These are phyloP conservation scores for Salvelinus namaycush DNA, from an alignment of 2,113 vertebrate genomes.

Conservation along the genomic window DNA sequence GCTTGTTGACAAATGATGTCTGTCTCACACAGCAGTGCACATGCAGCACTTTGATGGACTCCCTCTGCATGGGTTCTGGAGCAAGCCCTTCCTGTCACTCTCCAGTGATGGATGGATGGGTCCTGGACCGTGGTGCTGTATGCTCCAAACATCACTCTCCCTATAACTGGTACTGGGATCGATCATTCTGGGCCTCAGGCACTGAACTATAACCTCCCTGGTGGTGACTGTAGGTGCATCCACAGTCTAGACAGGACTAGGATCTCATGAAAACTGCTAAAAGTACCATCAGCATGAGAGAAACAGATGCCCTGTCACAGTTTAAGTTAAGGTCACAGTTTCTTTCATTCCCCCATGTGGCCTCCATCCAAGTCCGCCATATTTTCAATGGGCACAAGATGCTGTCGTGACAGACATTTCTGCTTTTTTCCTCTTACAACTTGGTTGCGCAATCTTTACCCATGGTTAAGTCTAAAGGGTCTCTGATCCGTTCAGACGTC, in stretches of 20 bases:
- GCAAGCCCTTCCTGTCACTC: not conserved
- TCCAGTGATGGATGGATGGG: slow-evolving; percentile 27
- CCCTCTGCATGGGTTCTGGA: not conserved
- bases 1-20: slow-evolving; percentile 21
- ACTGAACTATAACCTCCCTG: not conserved
- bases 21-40: slow-evolving; percentile 37
- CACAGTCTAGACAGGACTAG: no score
- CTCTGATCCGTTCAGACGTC: no score
- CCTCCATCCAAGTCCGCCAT: slow-evolving; percentile 21
- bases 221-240: not conserved
- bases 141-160: not conserved
- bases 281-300: no score
- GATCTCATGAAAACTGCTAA: no score
- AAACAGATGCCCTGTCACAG: no score
- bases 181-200: not conserved
- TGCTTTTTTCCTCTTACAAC: slow-evolving; percentile 14
- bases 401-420: slow-evolving; percentile 68
- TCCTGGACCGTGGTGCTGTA: not conserved
- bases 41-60: slow-evolving; percentile 18
- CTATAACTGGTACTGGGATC: not conserved
- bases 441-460: no score
- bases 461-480: no score
- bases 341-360: no score
- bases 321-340: no score
- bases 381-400: slow-evolving; percentile 58